Evolutionary conservation across 2,888 invertebrate species (phyloP).

Genomic region (Xanthorhoe designata): DNA sequence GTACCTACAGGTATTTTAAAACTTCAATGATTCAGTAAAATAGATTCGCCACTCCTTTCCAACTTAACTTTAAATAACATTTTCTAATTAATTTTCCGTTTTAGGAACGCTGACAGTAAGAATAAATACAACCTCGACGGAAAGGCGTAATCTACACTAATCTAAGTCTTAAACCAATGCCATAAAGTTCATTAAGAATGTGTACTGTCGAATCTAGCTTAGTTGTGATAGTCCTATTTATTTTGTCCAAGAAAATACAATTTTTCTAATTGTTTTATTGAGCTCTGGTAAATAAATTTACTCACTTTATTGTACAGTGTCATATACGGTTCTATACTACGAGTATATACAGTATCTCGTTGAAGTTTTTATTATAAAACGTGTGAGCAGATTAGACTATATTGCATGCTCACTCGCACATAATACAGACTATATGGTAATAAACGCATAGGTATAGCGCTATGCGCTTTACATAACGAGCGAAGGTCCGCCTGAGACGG

Average conservation of each 20-base stretch:
- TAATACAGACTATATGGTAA: no score
- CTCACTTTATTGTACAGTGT: no score
- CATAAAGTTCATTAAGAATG: conserved; percentile 43
- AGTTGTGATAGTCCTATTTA: conserved; percentile 20
- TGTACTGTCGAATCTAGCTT: conserved; percentile 31
- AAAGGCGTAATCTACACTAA: conserved; percentile 65
- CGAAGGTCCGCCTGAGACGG: no score
- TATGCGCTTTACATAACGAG: no score
- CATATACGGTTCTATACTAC: no score
- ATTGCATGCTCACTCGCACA: no score
- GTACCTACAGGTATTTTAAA: no score
- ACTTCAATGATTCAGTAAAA: neutral
- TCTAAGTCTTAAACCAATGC: conserved; percentile 45
- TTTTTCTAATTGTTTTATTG: neutral
- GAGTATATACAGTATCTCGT: no score
- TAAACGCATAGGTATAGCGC: no score
- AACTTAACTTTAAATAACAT: conserved; percentile 11
- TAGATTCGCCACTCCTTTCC: conserved; percentile 46
- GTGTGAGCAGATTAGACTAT: no score
- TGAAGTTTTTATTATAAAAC: no score
- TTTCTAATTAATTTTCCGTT: conserved; percentile 52
- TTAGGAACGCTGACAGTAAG: conserved; percentile 78
- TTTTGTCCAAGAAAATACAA: neutral
- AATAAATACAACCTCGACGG: conserved; percentile 73
- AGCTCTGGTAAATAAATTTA: neutral